These are phyloP conservation scores for Halichondria panicea DNA, from an alignment of 37 sponge, comb jelly and placozoan genomes.

Conservation along the genomic window DNA sequence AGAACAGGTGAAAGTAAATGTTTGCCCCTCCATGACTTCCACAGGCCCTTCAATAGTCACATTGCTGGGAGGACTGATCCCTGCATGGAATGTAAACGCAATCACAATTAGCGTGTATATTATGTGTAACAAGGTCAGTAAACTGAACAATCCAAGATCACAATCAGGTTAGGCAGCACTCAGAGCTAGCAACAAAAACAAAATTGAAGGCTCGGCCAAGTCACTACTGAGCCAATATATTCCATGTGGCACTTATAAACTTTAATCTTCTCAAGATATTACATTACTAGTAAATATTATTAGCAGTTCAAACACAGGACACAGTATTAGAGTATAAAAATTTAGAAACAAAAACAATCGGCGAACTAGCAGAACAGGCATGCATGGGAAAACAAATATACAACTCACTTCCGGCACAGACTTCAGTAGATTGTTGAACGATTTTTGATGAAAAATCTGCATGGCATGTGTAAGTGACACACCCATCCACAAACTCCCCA, in stretches of 20 bases:
- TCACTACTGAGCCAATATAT: too few relatives aligned
- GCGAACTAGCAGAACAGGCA: background rate
- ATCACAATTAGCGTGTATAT: background rate
- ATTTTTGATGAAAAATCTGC: background rate
- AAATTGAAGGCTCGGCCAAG: too few relatives aligned
- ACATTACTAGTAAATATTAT: too few relatives aligned
- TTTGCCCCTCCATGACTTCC: background rate
- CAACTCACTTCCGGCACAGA: slow-evolving; percentile 12
- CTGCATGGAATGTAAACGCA: background rate
- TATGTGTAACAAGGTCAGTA: background rate
- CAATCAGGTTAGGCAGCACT: background rate
- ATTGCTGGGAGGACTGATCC: background rate
- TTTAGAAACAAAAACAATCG: too few relatives aligned
- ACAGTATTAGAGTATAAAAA: too few relatives aligned
- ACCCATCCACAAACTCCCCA: background rate
- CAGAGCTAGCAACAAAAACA: too few relatives aligned
- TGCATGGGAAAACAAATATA: background rate
- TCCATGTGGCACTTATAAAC: too few relatives aligned
- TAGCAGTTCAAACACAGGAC: too few relatives aligned
- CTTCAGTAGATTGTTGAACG: background rate
- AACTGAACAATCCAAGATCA: background rate
- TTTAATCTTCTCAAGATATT: too few relatives aligned
- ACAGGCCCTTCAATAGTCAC: slow-evolving; percentile 9
- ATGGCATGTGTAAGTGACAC: slow-evolving; percentile 1
- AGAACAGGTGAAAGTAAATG: background rate